A percentile compares a stretch with the other conserved stretches of the same genome.
Evolutionary conservation across 2,113 vertebrate genomes (phyloP).

Genomic region (Equus quagga): DNA sequence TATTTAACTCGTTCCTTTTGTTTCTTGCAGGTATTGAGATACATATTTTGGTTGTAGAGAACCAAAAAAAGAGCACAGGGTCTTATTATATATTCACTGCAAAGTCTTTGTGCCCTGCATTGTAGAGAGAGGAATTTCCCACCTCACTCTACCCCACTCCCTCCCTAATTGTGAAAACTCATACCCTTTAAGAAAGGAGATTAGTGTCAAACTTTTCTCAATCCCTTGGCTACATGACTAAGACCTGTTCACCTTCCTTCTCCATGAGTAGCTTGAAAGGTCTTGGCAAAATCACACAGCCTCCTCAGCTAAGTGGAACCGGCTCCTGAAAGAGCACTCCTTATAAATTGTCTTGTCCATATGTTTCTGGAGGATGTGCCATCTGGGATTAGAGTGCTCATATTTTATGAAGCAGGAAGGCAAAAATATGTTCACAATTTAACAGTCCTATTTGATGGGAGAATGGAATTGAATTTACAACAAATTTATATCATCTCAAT

Average conservation of each 20-base stretch:
- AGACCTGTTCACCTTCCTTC: constrained; percentile 35
- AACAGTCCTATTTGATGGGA: constrained; percentile 49
- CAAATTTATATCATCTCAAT: constrained; percentile 59
- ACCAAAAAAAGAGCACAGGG: background rate
- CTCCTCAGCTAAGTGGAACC: constrained; percentile 1
- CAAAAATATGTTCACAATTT: constrained; percentile 77
- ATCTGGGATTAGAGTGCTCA: constrained; percentile 72
- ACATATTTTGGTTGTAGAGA: background rate
- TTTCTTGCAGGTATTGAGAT: background rate
- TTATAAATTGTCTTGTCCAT: constrained; percentile 70
- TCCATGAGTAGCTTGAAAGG: constrained; percentile 12
- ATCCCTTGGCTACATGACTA: background rate
- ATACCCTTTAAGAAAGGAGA: background rate
- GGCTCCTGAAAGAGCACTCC: constrained; percentile 60
- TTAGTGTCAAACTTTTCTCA: background rate
- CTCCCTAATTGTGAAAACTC: background rate
- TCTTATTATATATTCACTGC: background rate
- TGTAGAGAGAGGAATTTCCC: background rate
- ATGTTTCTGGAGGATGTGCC: constrained; percentile 74
- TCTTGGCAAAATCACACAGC: constrained; percentile 3
- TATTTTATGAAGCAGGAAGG: constrained; percentile 78
- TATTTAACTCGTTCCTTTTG: background rate
- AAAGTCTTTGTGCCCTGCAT: background rate
- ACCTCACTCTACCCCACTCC: background rate
- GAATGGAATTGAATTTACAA: constrained; percentile 62